Evolutionary conservation across 2,797 vertebrate species (phyloP), one percentile per base, ranked within the genome.

Genomic region (Tapera naevia): DNA sequence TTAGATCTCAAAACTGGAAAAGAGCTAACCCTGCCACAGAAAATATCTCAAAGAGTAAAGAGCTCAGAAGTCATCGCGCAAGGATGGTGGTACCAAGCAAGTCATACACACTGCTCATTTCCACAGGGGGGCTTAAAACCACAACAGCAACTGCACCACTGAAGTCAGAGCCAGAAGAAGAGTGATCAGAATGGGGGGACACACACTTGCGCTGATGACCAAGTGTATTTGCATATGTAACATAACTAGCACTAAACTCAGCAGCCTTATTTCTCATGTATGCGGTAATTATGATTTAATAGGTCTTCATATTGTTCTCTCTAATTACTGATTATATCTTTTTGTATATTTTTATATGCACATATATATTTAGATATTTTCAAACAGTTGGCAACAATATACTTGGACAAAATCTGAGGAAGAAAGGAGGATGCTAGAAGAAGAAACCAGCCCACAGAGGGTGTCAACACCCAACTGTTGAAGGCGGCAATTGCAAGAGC

Each of bases 221-320:
- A 88, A 78, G 32, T 15, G 51, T 53, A n/a, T 66, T 62, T 53
- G 46, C 85, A 46, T 54, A 76, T 24, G 33, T 33, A 89, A 88
- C 70, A 91, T 66, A 81, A 72, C 41, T 86, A 74, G 82, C 3
- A 10, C 62, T 80, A 58, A 89, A 94, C 78, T 79, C 75, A 81
- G 90, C 67, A 89, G 78, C 70, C 91, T 91, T 60, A 70, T 67
- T 95, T 81, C 70, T 89, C 70, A 57, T 50, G 24, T 32, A 35
- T 51, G 57, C 12, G 9, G 87, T 51, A 91, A 80, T 84, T 91
- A 92, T 7, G 66, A 74, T 67, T 79, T 60, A 88, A 79, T 13
- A 93, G 64, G 39, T 45, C 25, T 93, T 88, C 43, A 74, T 73
- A 89, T 90, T 46, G 56, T 88, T 71, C 58, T 65, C 41, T 24